Evolutionary conservation across 2,888 invertebrate species (phyloP).

Genomic region (Tenthredo mesomela): DNA sequence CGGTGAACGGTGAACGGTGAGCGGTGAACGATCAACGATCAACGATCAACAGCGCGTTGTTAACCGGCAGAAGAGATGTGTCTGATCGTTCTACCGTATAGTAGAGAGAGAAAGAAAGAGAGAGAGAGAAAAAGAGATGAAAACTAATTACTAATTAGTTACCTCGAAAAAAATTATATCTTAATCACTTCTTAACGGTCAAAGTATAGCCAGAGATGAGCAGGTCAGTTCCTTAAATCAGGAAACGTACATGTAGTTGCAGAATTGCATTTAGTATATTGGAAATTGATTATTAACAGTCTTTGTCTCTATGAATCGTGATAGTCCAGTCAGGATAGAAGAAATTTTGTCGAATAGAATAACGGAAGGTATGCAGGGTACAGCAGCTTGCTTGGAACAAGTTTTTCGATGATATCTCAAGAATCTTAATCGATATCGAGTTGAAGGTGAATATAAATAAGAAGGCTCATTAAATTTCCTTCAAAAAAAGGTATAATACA

Average conservation of each 20-base stretch:
- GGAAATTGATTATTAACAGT: background rate
- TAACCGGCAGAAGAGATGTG: conserved; percentile 1
- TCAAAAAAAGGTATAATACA: background rate
- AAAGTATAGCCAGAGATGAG: background rate
- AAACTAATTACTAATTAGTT: conserved; percentile 42
- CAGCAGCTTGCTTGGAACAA: background rate
- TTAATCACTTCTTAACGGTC: conserved; percentile 18
- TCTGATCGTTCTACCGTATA: background rate
- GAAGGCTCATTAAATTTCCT: background rate
- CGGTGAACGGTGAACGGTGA: background rate
- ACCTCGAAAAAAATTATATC: conserved; percentile 35
- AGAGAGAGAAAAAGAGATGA: background rate
- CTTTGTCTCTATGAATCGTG: background rate
- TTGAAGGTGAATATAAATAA: background rate
- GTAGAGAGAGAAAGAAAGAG: background rate
- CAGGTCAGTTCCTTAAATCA: background rate
- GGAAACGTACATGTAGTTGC: background rate
- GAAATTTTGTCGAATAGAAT: too few species aligned
- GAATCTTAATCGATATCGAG: background rate
- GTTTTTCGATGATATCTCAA: background rate
- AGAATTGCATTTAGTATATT: background rate
- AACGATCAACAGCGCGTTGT: conserved; percentile 1
- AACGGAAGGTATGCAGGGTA: too few species aligned
- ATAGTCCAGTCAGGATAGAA: too few species aligned
- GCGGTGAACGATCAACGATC: background rate